These are phyloP conservation scores for Colletes latitarsis DNA, from an alignment of 1,140 invertebrate species.

Conservation along the genomic window DNA sequence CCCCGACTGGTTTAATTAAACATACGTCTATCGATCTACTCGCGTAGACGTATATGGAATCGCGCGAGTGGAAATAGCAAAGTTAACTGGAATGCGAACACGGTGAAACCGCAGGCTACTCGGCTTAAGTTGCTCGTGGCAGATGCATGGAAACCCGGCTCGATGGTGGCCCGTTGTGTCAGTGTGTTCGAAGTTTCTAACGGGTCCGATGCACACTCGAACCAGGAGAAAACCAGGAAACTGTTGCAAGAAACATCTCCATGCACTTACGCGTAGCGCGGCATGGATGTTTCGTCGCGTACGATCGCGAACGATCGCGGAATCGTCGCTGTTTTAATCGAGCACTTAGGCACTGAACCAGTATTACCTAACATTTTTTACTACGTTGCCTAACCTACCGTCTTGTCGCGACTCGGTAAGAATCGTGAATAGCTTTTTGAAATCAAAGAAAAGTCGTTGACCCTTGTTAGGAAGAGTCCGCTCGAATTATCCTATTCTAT, in stretches of 20 bases:
- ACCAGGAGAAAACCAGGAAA: conserved; percentile 7
- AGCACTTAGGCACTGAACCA: too few relatives aligned
- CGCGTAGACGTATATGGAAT: conserved; percentile 5
- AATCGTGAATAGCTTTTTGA: too few relatives aligned
- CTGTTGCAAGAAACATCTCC: neutral
- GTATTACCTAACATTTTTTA: neutral
- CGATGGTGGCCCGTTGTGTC: neutral
- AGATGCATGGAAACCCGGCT: conserved; percentile 2
- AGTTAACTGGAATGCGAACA: conserved; percentile 41
- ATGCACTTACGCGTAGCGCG: neutral
- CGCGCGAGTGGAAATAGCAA: conserved; percentile 11
- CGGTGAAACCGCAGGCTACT: conserved; percentile 32
- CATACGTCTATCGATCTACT: neutral
- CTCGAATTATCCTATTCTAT: neutral
- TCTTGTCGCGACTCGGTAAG: too few relatives aligned
- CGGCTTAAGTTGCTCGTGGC: neutral
- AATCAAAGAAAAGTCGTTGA: too few relatives aligned
- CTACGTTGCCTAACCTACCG: neutral
- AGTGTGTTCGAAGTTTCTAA: neutral
- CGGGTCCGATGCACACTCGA: neutral
- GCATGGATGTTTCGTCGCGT: neutral
- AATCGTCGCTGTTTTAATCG: conserved; percentile 4
- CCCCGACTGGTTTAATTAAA: conserved; percentile 32
- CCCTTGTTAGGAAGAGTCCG: neutral
- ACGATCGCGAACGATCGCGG: neutral